Base-by-base conservation (phyloP, 1,140 invertebrate genomes). In the Callitettix versicolor region DNA sequence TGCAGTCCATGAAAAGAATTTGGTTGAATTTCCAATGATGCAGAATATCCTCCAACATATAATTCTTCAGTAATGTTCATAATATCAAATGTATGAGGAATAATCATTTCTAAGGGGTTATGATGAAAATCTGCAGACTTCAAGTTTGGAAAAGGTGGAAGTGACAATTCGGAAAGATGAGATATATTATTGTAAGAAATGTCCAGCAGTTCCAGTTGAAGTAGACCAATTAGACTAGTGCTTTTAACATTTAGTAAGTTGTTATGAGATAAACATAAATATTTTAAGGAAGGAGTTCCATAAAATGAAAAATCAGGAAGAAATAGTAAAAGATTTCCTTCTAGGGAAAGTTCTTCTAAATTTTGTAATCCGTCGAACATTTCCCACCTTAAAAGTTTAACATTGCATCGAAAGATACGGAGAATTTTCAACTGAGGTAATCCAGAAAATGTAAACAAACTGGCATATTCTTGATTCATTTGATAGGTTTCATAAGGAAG, bases 291-390 rank as follows among this genome's bases (percentile, higher is more conserved):
- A 14, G 76, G 74, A 1, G 80, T 79, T 2, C 81, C 81, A 62
- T 80, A 81, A 58, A 85, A 82, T 15, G 80, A 76, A 65, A 84
- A 84, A 47, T 81, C 75, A 9, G 80, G 79, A 43, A 85, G 74
- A 42, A 79, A 78, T 60, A 73, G 71, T 7, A 85, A 71, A 40
- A 74, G 71, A 60, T 84, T 84, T 52, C 73, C 73, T 44, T 82
- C 79, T 24, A 85, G 61, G 20, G 79, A 77, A 15, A 85, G 69
- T 59, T 76, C 77, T 55, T 76, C 68, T 9, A 85, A 61, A 48
- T 73, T 76, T 1, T 71, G 62, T 1, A 84, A 63, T 14, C 79
- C 79, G 53, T 82, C 76, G 61, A 85, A 83, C 76, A 84, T 80
- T 64, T 83, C 78, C 80, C 81, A 84, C 50, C 77, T 75, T 53